These are phyloP conservation scores for Nannobrachium achirus DNA, from an alignment of 2,113 vertebrate species.

Conservation along the genomic window DNA sequence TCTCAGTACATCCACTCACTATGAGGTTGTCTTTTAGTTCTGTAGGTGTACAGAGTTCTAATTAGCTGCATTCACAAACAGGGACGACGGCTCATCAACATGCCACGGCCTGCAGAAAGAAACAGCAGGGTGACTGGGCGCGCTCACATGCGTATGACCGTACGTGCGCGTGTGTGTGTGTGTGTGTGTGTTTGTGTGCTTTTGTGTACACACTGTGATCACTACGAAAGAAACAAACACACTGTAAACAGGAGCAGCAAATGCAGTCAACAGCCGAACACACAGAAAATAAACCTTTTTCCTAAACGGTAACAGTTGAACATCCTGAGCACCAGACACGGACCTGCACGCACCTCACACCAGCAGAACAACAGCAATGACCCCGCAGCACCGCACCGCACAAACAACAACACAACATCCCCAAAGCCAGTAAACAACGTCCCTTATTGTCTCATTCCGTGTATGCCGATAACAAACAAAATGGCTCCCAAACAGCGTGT, in stretches of 20 bases:
- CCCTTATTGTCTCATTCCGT: no score
- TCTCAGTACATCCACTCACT: conserved; percentile 10
- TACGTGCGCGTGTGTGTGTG: neutral
- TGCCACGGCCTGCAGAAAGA: conserved; percentile 72
- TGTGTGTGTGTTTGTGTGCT: neutral
- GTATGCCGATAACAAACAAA: no score
- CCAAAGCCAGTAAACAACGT: no score
- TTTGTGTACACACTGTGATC: no score
- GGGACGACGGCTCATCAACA: conserved; percentile 68
- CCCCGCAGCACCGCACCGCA: no score
- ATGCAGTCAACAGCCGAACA: neutral
- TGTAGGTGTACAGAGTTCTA: conserved; percentile 67
- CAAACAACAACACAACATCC: no score
- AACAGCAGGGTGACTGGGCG: conserved; percentile 68
- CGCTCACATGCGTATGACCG: neutral
- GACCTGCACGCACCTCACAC: no score
- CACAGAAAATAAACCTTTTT: neutral
- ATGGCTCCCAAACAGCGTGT: no score
- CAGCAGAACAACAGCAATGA: no score
- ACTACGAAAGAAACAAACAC: neutral
- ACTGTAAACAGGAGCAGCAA: neutral
- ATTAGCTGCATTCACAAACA: conserved; percentile 77
- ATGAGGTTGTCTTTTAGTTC: conserved; percentile 48
- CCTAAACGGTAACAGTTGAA: neutral
- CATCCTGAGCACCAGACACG: neutral